Conservation (phyloP, 2,113 vertebrate genomes). For the Hystrix brachyura region DNA sequence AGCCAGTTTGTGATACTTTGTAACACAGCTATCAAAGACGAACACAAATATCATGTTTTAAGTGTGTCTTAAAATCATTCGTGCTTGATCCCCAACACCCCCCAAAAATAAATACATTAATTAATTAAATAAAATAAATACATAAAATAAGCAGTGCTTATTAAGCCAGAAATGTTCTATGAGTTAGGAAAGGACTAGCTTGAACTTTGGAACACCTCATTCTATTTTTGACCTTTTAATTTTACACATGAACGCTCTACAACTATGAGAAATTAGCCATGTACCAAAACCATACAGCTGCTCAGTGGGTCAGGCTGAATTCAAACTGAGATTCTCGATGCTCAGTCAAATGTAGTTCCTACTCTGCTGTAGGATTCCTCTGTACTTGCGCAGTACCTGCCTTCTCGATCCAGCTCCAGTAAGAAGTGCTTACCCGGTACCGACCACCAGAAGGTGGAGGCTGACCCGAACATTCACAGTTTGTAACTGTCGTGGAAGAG, state of each 20-base stretch:
- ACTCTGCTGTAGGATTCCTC: background rate
- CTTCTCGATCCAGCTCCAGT: background rate
- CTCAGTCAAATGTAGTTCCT: background rate
- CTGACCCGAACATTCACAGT: slow-evolving; percentile 11
- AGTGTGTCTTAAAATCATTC: background rate
- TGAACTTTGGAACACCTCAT: background rate
- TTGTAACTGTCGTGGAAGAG: slow-evolving; percentile 61
- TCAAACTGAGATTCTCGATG: background rate
- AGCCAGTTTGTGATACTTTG: background rate
- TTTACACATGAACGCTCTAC: background rate
- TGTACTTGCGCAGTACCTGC: background rate
- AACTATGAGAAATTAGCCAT: background rate
- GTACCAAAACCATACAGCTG: background rate
- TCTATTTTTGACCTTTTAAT: background rate
- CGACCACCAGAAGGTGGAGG: background rate
- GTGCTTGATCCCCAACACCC: background rate
- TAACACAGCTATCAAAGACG: background rate
- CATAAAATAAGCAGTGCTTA: background rate
- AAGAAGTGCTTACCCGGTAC: background rate
- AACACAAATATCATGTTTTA: background rate
- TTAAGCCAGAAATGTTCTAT: background rate
- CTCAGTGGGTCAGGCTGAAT: background rate
- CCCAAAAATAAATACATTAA: no score
- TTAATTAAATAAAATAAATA: no score
- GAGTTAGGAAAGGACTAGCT: background rate